Conservation (phyloP, 2,888 invertebrate genomes). For the Mythimna pallens region DNA sequence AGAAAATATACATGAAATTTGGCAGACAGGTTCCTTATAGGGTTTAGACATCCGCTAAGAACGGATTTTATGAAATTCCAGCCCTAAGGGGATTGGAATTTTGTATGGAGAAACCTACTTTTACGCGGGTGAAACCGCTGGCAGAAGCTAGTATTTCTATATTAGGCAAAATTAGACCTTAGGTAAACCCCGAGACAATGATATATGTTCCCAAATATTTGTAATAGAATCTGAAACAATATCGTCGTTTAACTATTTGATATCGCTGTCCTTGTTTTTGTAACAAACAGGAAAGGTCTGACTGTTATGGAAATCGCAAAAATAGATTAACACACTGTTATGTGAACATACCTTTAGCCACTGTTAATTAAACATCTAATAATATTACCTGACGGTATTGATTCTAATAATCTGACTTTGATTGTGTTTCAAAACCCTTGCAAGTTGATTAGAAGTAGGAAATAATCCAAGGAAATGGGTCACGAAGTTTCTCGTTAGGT, state of each 20-base stretch:
- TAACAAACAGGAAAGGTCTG: slow-evolving; percentile 22
- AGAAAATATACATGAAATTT: too few relatives aligned
- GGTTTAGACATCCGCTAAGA: too few relatives aligned
- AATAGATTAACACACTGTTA: slow-evolving; percentile 17
- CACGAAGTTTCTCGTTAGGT: slow-evolving; percentile 29
- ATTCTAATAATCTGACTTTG: slow-evolving; percentile 34
- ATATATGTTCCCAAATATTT: not conserved
- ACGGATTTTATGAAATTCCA: too few relatives aligned
- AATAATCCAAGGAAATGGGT: slow-evolving; percentile 26
- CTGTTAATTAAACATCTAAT: slow-evolving; percentile 5
- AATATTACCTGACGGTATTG: slow-evolving; percentile 15
- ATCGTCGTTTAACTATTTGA: not conserved
- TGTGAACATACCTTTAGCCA: not conserved
- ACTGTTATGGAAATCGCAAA: slow-evolving; percentile 1
- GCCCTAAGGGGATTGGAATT: too few relatives aligned
- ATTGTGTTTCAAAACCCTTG: slow-evolving; percentile 24
- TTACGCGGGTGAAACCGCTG: too few relatives aligned
- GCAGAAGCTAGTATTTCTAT: too few relatives aligned
- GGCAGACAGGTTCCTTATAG: too few relatives aligned
- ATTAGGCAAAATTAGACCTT: too few relatives aligned
- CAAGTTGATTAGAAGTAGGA: slow-evolving; percentile 23
- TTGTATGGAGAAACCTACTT: too few relatives aligned
- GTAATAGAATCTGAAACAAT: not conserved
- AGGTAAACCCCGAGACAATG: not conserved
- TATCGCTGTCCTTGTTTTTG: slow-evolving; percentile 10